Percentiles rank a stretch among this genome's conserved stretches.
These are phyloP conservation scores for Aspidapion aeneum DNA, from an alignment of 2,888 invertebrate genomes.

Conservation along the genomic window DNA sequence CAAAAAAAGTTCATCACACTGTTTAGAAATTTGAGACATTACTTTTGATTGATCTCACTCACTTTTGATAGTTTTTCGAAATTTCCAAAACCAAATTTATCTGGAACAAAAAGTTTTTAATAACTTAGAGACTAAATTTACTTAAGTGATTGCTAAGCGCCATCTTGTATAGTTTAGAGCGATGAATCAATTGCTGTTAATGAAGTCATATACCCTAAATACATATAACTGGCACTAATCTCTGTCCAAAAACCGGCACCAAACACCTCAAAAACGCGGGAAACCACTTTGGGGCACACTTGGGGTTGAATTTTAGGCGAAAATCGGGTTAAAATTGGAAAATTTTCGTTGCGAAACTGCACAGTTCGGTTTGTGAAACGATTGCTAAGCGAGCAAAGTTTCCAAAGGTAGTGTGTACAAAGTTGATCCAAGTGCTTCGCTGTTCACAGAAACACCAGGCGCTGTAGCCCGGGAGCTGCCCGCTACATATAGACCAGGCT, in stretches of 20 bases:
- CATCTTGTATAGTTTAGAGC: no score
- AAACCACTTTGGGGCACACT: neutral
- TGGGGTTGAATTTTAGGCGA: neutral
- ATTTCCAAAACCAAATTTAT: no score
- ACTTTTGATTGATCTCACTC: no score
- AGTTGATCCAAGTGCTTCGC: neutral
- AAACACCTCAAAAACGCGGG: neutral
- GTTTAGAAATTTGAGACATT: no score
- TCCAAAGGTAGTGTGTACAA: neutral
- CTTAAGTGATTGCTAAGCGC: no score
- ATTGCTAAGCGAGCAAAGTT: neutral
- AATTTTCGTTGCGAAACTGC: neutral
- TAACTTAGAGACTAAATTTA: no score
- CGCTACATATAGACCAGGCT: no score
- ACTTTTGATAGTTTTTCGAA: no score
- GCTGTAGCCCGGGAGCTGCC: neutral
- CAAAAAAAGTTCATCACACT: no score
- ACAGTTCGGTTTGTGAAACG: neutral
- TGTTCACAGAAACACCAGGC: neutral
- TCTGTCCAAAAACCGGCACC: neutral
- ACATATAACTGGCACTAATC: neutral
- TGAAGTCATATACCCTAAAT: no score
- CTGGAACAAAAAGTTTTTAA: no score
- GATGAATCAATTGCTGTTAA: no score
- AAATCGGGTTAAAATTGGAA: neutral